A percentile compares a stretch with the other conserved stretches of the same genome.
Evolutionary conservation across 35 echinoderm and acorn worm genomes (phyloP).

Genomic region (Ptychodera flava): DNA sequence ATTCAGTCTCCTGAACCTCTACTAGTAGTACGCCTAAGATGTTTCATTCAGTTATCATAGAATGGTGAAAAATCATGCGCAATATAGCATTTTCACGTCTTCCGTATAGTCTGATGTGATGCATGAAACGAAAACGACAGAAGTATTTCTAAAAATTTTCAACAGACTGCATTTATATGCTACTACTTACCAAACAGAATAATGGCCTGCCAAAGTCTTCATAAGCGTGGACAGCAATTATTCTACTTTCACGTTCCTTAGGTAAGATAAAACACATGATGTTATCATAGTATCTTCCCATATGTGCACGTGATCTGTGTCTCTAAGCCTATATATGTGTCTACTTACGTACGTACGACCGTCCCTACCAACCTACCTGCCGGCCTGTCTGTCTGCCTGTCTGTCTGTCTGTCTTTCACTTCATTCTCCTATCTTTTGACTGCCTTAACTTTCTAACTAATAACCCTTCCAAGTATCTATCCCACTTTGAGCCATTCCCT

Average conservation of each 20-base stretch:
- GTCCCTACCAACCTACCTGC: too few species aligned
- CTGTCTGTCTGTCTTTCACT: not conserved
- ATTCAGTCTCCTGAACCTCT: not conserved
- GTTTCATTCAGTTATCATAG: not conserved
- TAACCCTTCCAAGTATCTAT: too few species aligned
- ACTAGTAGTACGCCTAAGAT: not conserved
- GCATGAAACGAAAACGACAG: too few species aligned
- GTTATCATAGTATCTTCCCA: not conserved
- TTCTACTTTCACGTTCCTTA: conserved; percentile 49
- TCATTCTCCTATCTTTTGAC: too few species aligned
- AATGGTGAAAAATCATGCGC: not conserved
- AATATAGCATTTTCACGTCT: not conserved
- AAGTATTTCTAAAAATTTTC: not conserved
- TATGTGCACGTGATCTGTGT: not conserved
- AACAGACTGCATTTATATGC: not conserved
- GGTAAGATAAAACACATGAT: conserved; percentile 7
- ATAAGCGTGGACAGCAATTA: conserved; percentile 41
- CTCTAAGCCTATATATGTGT: not conserved
- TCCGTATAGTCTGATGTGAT: too few species aligned
- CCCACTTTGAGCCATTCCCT: not conserved
- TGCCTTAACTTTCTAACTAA: too few species aligned
- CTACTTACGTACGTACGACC: not conserved
- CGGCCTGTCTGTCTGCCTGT: too few species aligned
- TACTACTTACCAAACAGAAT: conserved; percentile 50
- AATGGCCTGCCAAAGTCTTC: conserved; percentile 32